Evolutionary conservation across 2,888 invertebrate genomes (phyloP).

Genomic region (Archaeoteleia sp.): DNA sequence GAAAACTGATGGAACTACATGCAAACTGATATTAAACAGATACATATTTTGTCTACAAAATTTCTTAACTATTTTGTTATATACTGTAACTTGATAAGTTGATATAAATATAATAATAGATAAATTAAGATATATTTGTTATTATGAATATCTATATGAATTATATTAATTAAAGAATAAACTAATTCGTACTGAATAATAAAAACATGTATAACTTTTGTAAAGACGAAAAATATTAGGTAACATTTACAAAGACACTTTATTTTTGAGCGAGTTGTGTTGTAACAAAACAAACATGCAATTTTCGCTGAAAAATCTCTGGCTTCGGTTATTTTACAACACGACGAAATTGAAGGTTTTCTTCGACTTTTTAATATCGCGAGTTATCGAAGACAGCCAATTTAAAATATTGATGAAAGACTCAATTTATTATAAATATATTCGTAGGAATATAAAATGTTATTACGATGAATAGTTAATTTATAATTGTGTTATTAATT

Average conservation of each 20-base stretch:
- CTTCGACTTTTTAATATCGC: slow-evolving; percentile 13
- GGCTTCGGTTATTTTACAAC: slow-evolving; percentile 24
- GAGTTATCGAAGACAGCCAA: slow-evolving; percentile 14
- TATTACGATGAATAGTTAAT: no score
- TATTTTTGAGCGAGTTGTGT: slow-evolving; percentile 5
- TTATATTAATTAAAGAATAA: no score
- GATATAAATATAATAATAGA: no score
- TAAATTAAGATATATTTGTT: not conserved
- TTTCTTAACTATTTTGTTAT: no score
- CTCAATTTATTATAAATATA: no score
- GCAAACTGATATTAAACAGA: no score
- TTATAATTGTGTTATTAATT: not conserved
- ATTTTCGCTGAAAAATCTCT: slow-evolving; percentile 16
- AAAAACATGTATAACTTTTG: no score
- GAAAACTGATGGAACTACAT: no score
- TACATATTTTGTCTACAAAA: no score
- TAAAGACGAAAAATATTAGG: slow-evolving; percentile 9
- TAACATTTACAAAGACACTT: slow-evolving; percentile 8
- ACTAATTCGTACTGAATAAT: no score
- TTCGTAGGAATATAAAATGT: no score
- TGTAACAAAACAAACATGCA: slow-evolving; percentile 9
- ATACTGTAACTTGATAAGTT: no score
- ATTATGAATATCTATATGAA: not conserved
- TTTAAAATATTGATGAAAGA: slow-evolving; percentile 15
- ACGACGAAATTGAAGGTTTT: slow-evolving; percentile 34